Evolutionary conservation across 64 coral and sea anemone genomes (phyloP).

Genomic region (Montipora cactus): DNA sequence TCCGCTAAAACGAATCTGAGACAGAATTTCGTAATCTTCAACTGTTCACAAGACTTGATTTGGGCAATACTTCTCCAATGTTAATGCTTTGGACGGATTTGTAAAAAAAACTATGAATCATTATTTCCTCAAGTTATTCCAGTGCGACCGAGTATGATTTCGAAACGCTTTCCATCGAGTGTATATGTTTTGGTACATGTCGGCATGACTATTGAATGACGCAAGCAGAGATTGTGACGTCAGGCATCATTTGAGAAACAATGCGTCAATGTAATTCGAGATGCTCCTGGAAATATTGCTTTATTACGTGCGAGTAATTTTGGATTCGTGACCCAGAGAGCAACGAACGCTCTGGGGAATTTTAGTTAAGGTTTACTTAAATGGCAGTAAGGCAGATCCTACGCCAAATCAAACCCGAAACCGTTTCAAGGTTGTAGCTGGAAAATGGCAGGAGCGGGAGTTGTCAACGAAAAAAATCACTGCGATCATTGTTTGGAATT

Average conservation of each 20-base stretch:
- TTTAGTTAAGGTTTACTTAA: not conserved
- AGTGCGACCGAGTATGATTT: too few relatives aligned
- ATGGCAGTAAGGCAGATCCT: not conserved
- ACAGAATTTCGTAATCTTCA: not conserved
- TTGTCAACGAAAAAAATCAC: slow-evolving; percentile 10
- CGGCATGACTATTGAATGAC: too few relatives aligned
- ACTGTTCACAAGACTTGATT: not conserved
- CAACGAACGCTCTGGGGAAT: not conserved
- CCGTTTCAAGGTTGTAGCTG: not conserved
- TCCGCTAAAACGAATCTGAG: not conserved
- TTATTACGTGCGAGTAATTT: not conserved
- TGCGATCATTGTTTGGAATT: slow-evolving; percentile 82
- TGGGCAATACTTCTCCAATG: too few relatives aligned
- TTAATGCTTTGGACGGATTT: too few relatives aligned
- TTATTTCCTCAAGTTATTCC: too few relatives aligned
- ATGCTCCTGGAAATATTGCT: not conserved
- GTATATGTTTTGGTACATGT: not conserved
- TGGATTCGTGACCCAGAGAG: not conserved
- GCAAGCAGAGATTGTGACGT: not conserved
- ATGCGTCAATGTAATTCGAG: not conserved
- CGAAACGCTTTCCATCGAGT: too few relatives aligned
- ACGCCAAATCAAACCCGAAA: not conserved
- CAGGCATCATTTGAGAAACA: not conserved
- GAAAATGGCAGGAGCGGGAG: not conserved
- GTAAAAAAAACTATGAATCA: not conserved